Conservation (phyloP, 2,888 invertebrate species). For the Litoditis marina region DNA sequence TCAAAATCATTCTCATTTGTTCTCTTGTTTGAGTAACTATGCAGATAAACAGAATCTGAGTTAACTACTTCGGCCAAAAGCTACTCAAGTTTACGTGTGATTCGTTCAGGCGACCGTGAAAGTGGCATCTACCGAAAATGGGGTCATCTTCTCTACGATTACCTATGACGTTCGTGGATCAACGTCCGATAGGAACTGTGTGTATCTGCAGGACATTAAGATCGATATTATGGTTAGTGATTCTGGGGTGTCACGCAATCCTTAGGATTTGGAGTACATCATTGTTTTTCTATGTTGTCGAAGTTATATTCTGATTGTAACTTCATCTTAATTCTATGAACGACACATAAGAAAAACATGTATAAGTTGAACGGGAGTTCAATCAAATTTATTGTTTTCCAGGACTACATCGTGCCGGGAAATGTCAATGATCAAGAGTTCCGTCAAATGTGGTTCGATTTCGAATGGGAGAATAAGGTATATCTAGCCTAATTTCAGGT, state of each 20-base stretch:
- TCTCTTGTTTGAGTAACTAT: neutral
- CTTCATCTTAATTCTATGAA: too few species aligned
- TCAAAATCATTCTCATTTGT: conserved; percentile 77
- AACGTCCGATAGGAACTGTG: conserved; percentile 87
- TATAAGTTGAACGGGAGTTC: too few species aligned
- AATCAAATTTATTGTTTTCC: conserved; percentile 67
- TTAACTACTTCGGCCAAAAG: neutral
- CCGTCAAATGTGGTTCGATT: conserved; percentile 99
- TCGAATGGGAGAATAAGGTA: conserved; percentile 99
- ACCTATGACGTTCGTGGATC: conserved; percentile 95
- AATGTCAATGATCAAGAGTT: conserved; percentile 92
- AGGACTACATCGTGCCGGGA: conserved; percentile 87
- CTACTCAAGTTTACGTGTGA: neutral
- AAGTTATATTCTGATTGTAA: too few species aligned
- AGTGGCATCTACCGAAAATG: conserved; percentile 98
- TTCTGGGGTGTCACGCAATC: too few species aligned
- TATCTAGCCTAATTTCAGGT: too few species aligned
- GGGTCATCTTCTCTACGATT: conserved; percentile 98
- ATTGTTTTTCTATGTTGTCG: neutral
- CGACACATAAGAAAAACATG: too few species aligned
- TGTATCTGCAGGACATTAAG: conserved; percentile 90
- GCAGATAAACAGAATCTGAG: too few species aligned
- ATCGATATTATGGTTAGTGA: conserved; percentile 19
- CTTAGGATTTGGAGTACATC: too few species aligned
- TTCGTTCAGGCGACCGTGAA: conserved; percentile 57